Percentiles rank a stretch among this genome's conserved stretches.
Conservation (phyloP, 1,140 invertebrate genomes). For the Cepaea nemoralis region DNA sequence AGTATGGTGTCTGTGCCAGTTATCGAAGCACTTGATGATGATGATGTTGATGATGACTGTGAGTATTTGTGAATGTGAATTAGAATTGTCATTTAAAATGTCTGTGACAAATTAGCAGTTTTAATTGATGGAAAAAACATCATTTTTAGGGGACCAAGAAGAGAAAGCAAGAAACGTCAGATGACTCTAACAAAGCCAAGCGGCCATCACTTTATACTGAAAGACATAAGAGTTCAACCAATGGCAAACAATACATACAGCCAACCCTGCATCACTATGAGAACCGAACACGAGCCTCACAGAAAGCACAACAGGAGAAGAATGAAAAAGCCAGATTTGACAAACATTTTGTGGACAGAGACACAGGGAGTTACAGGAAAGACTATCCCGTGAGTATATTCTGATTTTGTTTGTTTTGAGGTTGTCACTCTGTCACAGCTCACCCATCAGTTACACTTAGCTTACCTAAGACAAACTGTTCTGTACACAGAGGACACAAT, state of each 20-base stretch:
- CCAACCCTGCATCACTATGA: not conserved
- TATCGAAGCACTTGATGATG: too few species aligned
- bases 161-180: not conserved
- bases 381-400: not conserved
- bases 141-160: not conserved
- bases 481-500: too few species aligned
- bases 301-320: not conserved
- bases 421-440: too few species aligned
- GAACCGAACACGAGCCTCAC: not conserved
- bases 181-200: not conserved
- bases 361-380: not conserved
- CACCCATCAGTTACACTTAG: too few species aligned
- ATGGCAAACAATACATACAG: not conserved
- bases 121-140: too few species aligned
- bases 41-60: too few species aligned
- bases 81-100: too few species aligned
- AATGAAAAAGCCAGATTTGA: not conserved
- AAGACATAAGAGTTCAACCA: not conserved
- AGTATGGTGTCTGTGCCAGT: too few species aligned
- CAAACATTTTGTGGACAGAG: not conserved
- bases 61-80: too few species aligned
- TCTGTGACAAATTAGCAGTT: too few species aligned
- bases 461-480: too few species aligned
- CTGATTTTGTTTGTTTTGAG: too few species aligned
- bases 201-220: not conserved